A percentile compares a stretch with the other conserved stretches of the same genome.
Conservation (phyloP, 2,797 vertebrate species). For the Steatocranus sp. region DNA sequence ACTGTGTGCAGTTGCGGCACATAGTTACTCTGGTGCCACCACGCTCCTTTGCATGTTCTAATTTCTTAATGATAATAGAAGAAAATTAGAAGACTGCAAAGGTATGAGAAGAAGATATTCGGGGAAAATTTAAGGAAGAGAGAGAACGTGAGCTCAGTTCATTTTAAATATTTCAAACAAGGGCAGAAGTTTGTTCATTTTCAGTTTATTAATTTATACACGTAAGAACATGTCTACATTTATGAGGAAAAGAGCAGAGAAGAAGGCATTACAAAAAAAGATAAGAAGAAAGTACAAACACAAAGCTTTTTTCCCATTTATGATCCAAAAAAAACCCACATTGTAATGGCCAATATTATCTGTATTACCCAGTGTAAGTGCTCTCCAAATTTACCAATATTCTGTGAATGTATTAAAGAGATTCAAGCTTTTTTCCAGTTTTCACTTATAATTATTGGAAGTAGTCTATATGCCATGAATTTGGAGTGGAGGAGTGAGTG, state of each 20-base stretch:
- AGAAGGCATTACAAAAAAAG: background rate
- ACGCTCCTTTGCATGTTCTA: constrained; percentile 80
- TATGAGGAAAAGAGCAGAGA: background rate
- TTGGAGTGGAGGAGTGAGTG: too few species aligned
- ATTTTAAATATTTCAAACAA: background rate
- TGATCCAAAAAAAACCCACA: accelerated
- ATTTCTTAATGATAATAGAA: constrained; percentile 77
- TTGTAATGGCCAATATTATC: background rate
- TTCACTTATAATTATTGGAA: background rate
- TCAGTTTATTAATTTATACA: background rate
- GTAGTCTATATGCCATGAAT: background rate
- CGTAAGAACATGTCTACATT: background rate
- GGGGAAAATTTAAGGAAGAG: background rate
- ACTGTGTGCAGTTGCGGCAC: constrained; percentile 46
- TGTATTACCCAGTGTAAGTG: background rate
- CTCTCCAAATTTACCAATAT: background rate
- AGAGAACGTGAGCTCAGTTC: background rate
- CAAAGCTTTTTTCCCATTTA: background rate
- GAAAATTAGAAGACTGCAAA: constrained; percentile 66
- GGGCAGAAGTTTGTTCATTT: background rate
- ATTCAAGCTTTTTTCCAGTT: background rate
- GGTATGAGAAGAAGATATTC: constrained; percentile 35
- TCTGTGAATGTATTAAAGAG: background rate
- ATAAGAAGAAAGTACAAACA: background rate
- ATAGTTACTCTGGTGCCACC: background rate